Evolutionary conservation across 2,113 vertebrate genomes (phyloP).

Genomic region (Struthio camelus): DNA sequence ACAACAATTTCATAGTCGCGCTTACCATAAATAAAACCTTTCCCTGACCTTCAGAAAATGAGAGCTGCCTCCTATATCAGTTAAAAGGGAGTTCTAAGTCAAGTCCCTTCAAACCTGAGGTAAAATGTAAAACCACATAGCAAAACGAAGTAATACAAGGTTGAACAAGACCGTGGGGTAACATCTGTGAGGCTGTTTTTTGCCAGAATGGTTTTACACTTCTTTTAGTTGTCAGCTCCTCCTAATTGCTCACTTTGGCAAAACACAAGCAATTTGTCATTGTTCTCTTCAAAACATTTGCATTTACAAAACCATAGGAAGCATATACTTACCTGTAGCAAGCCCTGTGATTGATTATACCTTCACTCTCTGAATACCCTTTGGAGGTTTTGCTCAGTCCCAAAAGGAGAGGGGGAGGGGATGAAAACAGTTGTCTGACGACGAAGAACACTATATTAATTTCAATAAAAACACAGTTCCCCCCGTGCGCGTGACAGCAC

Average conservation of each 20-base stretch:
- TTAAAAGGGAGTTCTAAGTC: background rate
- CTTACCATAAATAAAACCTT: slow-evolving; percentile 59
- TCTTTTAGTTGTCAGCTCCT: slow-evolving; percentile 2
- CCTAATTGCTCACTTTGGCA: background rate
- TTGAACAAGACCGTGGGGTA: background rate
- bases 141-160: slow-evolving; percentile 15
- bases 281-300: background rate
- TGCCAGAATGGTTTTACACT: background rate
- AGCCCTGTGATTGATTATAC: slow-evolving; percentile 43
- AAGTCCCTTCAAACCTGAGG: background rate
- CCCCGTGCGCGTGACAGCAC: background rate
- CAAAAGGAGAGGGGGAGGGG: slow-evolving; percentile 3
- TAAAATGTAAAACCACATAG: slow-evolving; percentile 16
- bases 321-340: slow-evolving; percentile 53
- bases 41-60: slow-evolving; percentile 59
- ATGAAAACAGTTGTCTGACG: background rate
- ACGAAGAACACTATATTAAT: slow-evolving; percentile 25
- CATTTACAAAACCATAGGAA: slow-evolving; percentile 23
- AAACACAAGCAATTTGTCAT: background rate
- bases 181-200: slow-evolving; percentile 43
- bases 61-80: background rate
- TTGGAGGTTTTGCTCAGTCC: slow-evolving; percentile 44
- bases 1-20: background rate
- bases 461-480: slow-evolving; percentile 1
- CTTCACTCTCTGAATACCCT: slow-evolving; percentile 12